Evolutionary conservation across 2,113 vertebrate genomes (phyloP).

Genomic region (Megaceryle torquata): DNA sequence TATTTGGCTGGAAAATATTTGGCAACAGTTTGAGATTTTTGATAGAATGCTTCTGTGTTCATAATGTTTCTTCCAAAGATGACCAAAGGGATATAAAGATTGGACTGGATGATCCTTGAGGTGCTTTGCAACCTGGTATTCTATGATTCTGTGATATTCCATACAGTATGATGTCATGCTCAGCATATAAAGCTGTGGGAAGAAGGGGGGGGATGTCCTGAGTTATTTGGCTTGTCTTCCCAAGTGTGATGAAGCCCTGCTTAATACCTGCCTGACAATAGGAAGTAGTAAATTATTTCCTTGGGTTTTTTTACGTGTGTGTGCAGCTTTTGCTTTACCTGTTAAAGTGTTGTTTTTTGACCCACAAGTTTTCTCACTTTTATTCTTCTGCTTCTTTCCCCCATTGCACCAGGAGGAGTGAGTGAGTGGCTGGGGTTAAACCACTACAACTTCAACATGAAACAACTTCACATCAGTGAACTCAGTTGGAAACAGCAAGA

Average conservation of each 20-base stretch:
- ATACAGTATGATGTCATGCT: background rate
- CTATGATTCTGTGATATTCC: background rate
- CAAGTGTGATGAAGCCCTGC: background rate
- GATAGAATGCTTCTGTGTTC: background rate
- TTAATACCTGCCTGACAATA: background rate
- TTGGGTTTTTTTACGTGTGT: background rate
- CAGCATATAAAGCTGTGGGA: background rate
- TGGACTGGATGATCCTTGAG: background rate
- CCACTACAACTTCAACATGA: background rate
- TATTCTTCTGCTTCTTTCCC: background rate
- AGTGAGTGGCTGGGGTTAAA: background rate
- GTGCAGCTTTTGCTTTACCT: background rate
- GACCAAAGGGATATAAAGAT: background rate
- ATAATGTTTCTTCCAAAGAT: background rate
- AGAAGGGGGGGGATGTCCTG: background rate
- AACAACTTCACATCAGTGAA: background rate
- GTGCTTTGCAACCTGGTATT: background rate
- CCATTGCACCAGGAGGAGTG: background rate
- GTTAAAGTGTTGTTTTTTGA: background rate
- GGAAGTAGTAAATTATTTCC: background rate
- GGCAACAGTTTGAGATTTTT: background rate
- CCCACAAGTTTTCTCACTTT: background rate
- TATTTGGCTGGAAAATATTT: conserved; percentile 2
- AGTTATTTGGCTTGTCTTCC: background rate
- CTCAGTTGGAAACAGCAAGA: background rate